Evolutionary conservation across 1,140 invertebrate species (phyloP).

Genomic region (Berghia stephanieae): DNA sequence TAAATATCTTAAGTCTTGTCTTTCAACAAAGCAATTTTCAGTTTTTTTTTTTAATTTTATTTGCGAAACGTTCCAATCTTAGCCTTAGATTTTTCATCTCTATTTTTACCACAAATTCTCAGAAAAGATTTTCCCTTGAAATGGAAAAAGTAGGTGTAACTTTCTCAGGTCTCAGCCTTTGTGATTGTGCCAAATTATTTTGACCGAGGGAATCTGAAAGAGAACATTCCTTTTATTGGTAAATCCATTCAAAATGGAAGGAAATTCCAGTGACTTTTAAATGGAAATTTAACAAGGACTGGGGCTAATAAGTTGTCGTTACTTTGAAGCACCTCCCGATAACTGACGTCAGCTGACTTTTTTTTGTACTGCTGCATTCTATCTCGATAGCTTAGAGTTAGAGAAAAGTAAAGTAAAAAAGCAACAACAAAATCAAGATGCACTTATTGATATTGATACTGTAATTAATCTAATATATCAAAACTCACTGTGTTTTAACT

Average conservation of each 20-base stretch:
- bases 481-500: too few relatives aligned
- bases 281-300: too few relatives aligned
- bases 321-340: not conserved
- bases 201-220: too few relatives aligned
- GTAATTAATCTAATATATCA: too few relatives aligned
- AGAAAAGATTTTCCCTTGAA: too few relatives aligned
- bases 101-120: too few relatives aligned
- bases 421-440: conserved; percentile 1
- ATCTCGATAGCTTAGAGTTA: not conserved
- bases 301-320: too few relatives aligned
- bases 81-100: too few relatives aligned
- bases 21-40: not conserved
- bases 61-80: not conserved
- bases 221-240: too few relatives aligned
- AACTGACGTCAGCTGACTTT: not conserved
- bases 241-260: not conserved
- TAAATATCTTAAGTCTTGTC: not conserved
- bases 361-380: not conserved
- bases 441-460: not conserved
- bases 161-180: too few relatives aligned
- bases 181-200: too few relatives aligned
- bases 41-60: conserved; percentile 11
- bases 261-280: not conserved
- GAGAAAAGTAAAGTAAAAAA: not conserved
- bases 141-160: too few relatives aligned